A percentile compares a stretch with the other conserved stretches of the same genome.
Conservation (phyloP, 2,113 vertebrate species). For the Nycticryphes semicollaris region DNA sequence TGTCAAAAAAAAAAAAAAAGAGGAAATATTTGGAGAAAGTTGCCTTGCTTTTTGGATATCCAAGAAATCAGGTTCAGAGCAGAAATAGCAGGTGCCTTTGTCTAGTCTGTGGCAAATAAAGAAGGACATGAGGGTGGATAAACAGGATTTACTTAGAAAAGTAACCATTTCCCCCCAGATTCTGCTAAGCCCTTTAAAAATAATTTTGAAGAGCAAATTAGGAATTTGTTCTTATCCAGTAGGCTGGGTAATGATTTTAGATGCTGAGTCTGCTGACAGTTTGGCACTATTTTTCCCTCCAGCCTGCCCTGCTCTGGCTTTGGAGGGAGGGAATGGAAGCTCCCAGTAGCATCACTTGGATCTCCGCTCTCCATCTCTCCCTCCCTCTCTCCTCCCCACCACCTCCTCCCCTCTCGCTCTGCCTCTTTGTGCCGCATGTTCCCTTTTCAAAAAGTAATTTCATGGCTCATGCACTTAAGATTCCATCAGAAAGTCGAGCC, state of each 20-base stretch:
- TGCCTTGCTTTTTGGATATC: background rate
- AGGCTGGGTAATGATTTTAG: background rate
- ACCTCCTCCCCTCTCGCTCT: background rate
- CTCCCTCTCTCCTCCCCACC: background rate
- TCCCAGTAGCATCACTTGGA: conserved; percentile 10
- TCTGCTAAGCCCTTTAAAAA: background rate
- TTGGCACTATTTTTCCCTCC: background rate
- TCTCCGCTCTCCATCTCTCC: background rate
- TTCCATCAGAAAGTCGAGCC: conserved; percentile 78
- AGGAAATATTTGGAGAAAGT: background rate
- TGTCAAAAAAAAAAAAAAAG: background rate
- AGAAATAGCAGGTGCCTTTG: background rate
- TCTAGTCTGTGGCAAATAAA: background rate
- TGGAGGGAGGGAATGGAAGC: conserved; percentile 11
- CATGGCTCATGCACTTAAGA: conserved; percentile 82
- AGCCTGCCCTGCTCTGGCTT: conserved; percentile 10
- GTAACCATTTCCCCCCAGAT: background rate
- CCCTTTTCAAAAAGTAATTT: conserved; percentile 79
- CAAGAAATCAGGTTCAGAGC: background rate
- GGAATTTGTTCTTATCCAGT: background rate
- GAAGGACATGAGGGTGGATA: background rate
- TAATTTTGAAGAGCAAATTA: background rate
- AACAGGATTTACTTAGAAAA: background rate
- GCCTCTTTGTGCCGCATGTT: conserved; percentile 33
- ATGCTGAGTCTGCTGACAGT: background rate